Evolutionary conservation across 2,113 vertebrate species (phyloP).

Genomic region (Chauna torquata): DNA sequence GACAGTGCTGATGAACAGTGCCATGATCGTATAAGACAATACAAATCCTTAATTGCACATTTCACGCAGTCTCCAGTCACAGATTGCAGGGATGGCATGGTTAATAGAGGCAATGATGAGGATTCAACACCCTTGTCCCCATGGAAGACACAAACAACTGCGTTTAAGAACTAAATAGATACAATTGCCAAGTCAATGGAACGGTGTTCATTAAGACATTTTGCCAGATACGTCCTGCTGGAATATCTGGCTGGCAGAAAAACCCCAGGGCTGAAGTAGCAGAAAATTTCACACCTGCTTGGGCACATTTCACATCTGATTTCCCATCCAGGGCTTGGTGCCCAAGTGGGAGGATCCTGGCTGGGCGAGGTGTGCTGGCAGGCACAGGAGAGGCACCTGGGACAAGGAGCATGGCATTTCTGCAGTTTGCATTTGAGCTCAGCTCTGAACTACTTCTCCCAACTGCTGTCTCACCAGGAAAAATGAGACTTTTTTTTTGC

Average conservation of each 20-base stretch:
- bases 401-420: not conserved
- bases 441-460: not conserved
- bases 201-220: not conserved
- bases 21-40: accelerated
- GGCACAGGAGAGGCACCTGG: accelerated
- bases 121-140: not conserved
- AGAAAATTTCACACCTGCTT: constrained; percentile 19
- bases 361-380: accelerated
- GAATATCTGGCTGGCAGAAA: not conserved
- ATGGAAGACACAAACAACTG: accelerated
- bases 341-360: not conserved
- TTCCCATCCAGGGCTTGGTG: not conserved
- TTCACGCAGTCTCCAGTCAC: not conserved
- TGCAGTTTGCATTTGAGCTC: accelerated
- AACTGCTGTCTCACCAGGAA: not conserved
- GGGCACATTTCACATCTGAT: not conserved
- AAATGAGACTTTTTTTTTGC: not conserved
- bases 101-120: not conserved
- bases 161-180: accelerated
- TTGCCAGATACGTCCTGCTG: not conserved
- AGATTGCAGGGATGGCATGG: not conserved
- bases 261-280: not conserved
- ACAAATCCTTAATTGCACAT: not conserved
- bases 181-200: not conserved
- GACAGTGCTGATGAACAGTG: not conserved